These are phyloP conservation scores for Eueremaeus valkanovi DNA, from an alignment of 2,888 invertebrate species.

Conservation along the genomic window DNA sequence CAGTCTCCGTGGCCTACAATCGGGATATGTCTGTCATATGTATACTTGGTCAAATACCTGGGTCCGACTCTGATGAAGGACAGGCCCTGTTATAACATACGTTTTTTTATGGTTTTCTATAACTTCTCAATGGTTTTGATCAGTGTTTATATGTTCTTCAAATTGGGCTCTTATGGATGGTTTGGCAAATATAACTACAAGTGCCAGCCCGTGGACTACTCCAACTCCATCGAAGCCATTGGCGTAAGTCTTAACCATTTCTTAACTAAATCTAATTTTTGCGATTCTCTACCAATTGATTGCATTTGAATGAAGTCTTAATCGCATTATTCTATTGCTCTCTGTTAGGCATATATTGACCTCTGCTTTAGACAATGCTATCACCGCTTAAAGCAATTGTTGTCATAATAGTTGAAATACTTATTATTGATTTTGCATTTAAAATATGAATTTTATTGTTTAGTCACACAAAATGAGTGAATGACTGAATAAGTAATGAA, in stretches of 20 bases:
- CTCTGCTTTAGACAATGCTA: too few species aligned
- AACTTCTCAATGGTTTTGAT: constrained; percentile 84
- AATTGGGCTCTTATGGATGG: constrained; percentile 62
- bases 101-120: constrained; percentile 73
- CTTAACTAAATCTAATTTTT: not conserved
- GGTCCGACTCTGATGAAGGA: constrained; percentile 86
- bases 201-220: constrained; percentile 73
- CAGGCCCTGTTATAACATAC: constrained; percentile 77
- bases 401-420: too few species aligned
- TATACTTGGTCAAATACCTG: constrained; percentile 54
- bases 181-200: constrained; percentile 83
- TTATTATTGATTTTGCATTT: too few species aligned
- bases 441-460: too few species aligned
- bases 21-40: constrained; percentile 47
- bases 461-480: too few species aligned
- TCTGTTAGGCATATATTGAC: too few species aligned
- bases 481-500: too few species aligned
- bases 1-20: constrained; percentile 46
- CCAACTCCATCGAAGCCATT: constrained; percentile 60
- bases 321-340: too few species aligned
- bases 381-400: too few species aligned
- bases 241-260: not conserved
- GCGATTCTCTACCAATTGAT: not conserved
- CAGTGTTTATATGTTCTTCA: constrained; percentile 48
- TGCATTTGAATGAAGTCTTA: too few species aligned